phyloP scores from a whole-genome alignment of 2,888 invertebrate species.

The Pandemis corylana region DNA sequence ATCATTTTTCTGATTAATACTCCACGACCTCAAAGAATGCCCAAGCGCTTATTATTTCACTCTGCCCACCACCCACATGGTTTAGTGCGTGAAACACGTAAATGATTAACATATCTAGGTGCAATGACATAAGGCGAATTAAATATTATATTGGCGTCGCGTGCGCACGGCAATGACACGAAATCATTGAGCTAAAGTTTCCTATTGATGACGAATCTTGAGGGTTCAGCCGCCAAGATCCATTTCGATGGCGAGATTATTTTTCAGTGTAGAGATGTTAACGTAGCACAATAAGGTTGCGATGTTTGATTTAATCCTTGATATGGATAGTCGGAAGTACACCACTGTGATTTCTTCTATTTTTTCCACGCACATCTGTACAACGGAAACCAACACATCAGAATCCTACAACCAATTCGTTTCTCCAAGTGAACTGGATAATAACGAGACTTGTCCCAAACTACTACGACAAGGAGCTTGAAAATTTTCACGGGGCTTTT shows the following conservation, averaged over 20 bases:
- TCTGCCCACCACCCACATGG: conserved; percentile 24
- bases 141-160: conserved; percentile 46
- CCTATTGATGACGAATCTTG: background rate
- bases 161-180: conserved; percentile 49
- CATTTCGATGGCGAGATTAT: background rate
- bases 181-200: conserved; percentile 45
- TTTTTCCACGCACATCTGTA: no score
- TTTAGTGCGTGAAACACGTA: conserved; percentile 17
- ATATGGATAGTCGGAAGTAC: no score
- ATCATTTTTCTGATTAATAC: conserved; percentile 14
- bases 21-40: background rate
- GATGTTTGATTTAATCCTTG: no score
- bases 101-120: conserved; percentile 28
- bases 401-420: no score
- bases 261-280: no score
- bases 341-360: no score
- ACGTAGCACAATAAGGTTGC: no score
- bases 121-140: conserved; percentile 36
- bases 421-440: no score
- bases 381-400: no score
- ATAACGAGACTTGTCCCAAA: no score
- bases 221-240: background rate
- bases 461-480: no score
- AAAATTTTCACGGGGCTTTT: no score
- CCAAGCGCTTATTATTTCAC: background rate